Evolutionary conservation across 2,888 invertebrate genomes (phyloP).

Genomic region (Ryuthela nishihirai): DNA sequence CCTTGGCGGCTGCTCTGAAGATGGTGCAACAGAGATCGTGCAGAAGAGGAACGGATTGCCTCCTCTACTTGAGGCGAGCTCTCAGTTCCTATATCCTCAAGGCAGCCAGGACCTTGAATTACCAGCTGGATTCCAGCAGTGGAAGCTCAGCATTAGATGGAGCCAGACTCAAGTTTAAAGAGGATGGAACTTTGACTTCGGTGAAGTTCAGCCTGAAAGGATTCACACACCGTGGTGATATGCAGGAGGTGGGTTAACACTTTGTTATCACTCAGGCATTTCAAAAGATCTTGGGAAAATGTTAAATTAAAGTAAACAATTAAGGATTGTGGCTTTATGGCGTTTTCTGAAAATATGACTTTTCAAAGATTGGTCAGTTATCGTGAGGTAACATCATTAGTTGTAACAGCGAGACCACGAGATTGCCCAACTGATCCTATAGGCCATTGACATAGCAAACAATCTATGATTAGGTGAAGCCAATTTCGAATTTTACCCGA

Average conservation of each 20-base stretch:
- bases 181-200: constrained; percentile 19
- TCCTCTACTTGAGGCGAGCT: constrained; percentile 10
- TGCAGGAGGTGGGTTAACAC: constrained; percentile 23
- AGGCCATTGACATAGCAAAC: no score
- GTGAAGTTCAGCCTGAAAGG: constrained; percentile 29
- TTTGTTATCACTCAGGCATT: not conserved
- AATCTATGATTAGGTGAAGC: no score
- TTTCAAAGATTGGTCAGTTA: no score
- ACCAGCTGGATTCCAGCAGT: constrained; percentile 1
- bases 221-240: constrained; percentile 27
- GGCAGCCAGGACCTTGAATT: constrained; percentile 9
- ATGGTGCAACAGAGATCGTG: constrained; percentile 24
- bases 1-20: constrained; percentile 28
- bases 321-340: no score
- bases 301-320: no score
- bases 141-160: constrained; percentile 20
- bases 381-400: no score
- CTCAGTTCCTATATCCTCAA: constrained; percentile 16
- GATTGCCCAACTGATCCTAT: no score
- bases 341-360: no score
- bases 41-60: constrained; percentile 26
- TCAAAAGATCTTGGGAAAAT: not conserved
- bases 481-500: no score
- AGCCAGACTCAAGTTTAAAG: constrained; percentile 17
- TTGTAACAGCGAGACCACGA: no score